Conservation (phyloP, 2,797 vertebrate species). For the Brachyrhaphis roseni region DNA sequence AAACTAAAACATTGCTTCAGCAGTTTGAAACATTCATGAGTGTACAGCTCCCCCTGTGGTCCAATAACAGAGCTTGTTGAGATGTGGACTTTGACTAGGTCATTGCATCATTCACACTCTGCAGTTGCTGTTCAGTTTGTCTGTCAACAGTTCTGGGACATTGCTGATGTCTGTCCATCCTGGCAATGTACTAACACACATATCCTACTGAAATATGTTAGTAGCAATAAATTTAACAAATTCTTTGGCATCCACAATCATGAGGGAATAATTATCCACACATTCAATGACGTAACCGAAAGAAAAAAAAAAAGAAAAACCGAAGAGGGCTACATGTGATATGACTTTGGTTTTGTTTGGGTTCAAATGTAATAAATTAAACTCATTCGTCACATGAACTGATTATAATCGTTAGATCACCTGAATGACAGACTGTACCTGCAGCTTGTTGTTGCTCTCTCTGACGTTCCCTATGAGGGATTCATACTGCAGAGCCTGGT, state of each 20-base stretch:
- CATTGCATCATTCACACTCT: background rate
- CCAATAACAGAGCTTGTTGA: background rate
- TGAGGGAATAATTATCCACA: no score
- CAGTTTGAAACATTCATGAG: background rate
- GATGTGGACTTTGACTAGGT: background rate
- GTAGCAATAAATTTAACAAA: background rate
- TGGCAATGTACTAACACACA: background rate
- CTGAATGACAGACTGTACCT: constrained; percentile 77
- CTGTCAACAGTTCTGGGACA: background rate
- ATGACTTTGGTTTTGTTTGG: background rate
- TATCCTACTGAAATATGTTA: background rate
- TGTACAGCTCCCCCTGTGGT: background rate
- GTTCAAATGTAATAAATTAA: background rate
- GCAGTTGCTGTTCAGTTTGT: background rate
- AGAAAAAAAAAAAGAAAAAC: background rate
- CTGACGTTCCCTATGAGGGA: constrained; percentile 85
- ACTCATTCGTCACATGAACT: background rate
- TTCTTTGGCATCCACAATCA: background rate
- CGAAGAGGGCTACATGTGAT: background rate
- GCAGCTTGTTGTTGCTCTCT: constrained; percentile 91
- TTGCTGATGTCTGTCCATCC: background rate
- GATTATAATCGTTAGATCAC: background rate
- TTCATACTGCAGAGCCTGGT: constrained; percentile 91
- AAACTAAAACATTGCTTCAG: background rate
- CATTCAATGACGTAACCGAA: no score